A percentile compares a stretch with the other conserved stretches of the same genome.
Evolutionary conservation across 23 tunicate genomes (phyloP).

Genomic region (Halocynthia aurantium): DNA sequence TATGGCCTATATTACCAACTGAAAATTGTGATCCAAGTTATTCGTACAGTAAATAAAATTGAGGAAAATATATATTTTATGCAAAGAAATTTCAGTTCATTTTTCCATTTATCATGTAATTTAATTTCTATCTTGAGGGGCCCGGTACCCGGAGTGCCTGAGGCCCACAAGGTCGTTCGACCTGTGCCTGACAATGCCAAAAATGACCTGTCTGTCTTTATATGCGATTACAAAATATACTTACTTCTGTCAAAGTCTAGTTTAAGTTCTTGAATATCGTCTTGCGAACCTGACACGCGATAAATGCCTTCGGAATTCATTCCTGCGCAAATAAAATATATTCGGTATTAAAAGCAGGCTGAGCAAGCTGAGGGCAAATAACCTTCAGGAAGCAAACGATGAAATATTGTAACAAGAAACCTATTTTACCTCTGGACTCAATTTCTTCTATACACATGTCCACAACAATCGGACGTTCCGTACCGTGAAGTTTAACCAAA

Average conservation of each 20-base stretch:
- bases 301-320: conserved; percentile 74
- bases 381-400: background rate
- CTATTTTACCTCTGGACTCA: conserved; percentile 64
- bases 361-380: background rate
- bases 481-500: conserved; percentile 76
- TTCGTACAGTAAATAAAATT: no score
- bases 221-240: background rate
- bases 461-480: conserved; percentile 80
- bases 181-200: no score
- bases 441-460: conserved; percentile 80
- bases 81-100: no score
- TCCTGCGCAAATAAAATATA: conserved; percentile 20
- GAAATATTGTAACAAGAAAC: background rate
- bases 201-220: no score
- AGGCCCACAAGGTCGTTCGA: no score
- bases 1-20: no score
- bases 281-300: conserved; percentile 67
- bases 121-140: no score
- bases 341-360: background rate
- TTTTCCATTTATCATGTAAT: no score
- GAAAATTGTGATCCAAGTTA: no score
- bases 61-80: no score
- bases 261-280: conserved; percentile 57
- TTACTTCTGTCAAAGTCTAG: conserved; percentile 71
- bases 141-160: no score